A percentile compares a stretch with the other conserved stretches of the same genome.
These are phyloP conservation scores for Psix sp. DNA, from an alignment of 1,140 invertebrate species.

Conservation along the genomic window DNA sequence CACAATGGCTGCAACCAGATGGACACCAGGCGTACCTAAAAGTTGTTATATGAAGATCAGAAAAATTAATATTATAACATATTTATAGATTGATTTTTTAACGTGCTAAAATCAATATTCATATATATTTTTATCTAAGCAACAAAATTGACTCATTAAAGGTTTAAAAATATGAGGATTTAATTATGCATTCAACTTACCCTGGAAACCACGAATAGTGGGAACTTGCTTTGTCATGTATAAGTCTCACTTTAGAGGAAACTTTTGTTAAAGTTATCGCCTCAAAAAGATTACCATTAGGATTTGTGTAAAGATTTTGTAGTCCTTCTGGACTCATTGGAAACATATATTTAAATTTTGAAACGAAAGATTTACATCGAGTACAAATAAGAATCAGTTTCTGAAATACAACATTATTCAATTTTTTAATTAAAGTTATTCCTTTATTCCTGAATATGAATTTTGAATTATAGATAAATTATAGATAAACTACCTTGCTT, in stretches of 20 bases:
- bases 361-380: constrained; percentile 20
- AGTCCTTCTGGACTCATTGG: constrained; percentile 54
- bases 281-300: constrained; percentile 45
- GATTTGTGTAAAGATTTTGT: constrained; percentile 52
- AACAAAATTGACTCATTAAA: background rate
- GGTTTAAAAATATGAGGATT: background rate
- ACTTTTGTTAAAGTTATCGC: constrained; percentile 51
- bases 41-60: background rate
- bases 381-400: constrained; percentile 48
- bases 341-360: constrained; percentile 50
- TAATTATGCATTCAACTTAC: constrained; percentile 25
- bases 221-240: constrained; percentile 8
- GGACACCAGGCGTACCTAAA: constrained; percentile 40
- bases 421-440: background rate
- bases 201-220: constrained; percentile 58
- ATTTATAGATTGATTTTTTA: background rate
- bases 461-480: constrained; percentile 5
- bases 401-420: constrained; percentile 16
- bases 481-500: constrained; percentile 39
- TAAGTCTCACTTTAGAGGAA: constrained; percentile 26
- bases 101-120: too few relatives aligned
- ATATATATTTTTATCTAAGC: background rate
- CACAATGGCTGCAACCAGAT: constrained; percentile 18
- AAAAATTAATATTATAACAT: background rate
- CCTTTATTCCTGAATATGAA: constrained; percentile 1